A percentile compares a stretch with the other conserved stretches of the same genome.
Conservation (phyloP, 2,797 vertebrate genomes). For the Astyanax mexicanus region DNA sequence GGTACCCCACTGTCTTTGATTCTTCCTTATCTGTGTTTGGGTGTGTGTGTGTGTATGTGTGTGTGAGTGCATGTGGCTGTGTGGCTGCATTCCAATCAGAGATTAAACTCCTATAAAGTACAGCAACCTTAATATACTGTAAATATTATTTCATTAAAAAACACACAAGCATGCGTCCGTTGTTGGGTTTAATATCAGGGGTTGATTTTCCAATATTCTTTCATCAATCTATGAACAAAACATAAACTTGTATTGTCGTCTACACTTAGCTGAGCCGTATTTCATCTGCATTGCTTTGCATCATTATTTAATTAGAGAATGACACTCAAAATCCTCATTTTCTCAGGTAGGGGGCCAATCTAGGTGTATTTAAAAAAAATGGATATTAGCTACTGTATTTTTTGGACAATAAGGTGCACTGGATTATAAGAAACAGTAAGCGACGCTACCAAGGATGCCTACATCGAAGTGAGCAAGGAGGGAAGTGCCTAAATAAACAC, state of each 20-base stretch:
- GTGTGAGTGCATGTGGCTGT: too few species aligned
- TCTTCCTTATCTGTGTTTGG: constrained; percentile 2
- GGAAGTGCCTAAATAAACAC: too few species aligned
- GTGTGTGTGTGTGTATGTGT: not conserved
- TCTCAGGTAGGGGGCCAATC: too few species aligned
- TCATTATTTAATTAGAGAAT: not conserved
- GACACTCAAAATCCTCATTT: not conserved
- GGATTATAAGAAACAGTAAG: too few species aligned
- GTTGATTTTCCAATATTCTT: not conserved
- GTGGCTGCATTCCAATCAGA: not conserved
- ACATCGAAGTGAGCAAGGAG: too few species aligned
- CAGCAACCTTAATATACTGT: not conserved
- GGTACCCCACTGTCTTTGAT: constrained; percentile 70
- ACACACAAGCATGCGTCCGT: not conserved
- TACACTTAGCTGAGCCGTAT: not conserved
- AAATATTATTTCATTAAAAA: too few species aligned
- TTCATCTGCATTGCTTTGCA: not conserved
- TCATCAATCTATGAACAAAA: not conserved
- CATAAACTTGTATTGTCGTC: not conserved
- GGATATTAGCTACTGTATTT: too few species aligned
- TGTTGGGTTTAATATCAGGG: not conserved
- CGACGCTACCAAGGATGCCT: too few species aligned
- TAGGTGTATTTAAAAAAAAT: too few species aligned
- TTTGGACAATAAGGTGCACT: too few species aligned
- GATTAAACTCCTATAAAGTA: not conserved